phyloP scores from a whole-genome alignment of 2,797 vertebrate species.

The Lithobates pipiens region DNA sequence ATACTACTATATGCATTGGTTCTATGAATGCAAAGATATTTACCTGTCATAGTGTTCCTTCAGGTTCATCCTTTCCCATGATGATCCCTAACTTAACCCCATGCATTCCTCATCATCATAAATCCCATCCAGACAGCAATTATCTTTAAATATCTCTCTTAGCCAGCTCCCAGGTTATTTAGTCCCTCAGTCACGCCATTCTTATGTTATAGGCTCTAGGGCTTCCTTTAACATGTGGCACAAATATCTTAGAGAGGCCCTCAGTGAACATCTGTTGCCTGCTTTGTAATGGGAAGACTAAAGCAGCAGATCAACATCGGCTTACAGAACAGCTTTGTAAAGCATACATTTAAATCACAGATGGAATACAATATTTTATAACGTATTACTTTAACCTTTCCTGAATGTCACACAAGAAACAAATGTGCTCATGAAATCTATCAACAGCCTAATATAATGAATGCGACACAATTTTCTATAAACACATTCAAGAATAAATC shows the following conservation, averaged over 20 bases:
- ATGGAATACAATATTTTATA: conserved; percentile 58
- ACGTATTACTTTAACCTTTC: conserved; percentile 52
- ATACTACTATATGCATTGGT: background rate
- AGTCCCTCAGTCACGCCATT: conserved; percentile 27
- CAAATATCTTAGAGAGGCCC: conserved; percentile 35
- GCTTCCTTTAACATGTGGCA: conserved; percentile 39
- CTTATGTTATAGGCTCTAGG: conserved; percentile 32
- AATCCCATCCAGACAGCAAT: conserved; percentile 31
- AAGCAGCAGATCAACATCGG: conserved; percentile 54
- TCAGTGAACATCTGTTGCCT: conserved; percentile 57
- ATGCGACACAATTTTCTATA: conserved; percentile 39
- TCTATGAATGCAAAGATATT: background rate
- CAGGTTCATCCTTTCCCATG: conserved; percentile 4
- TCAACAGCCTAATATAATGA: conserved; percentile 27
- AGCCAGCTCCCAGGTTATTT: conserved; percentile 13
- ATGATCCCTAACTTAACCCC: background rate
- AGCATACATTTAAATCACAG: conserved; percentile 56
- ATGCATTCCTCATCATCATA: conserved; percentile 1
- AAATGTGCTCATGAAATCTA: conserved; percentile 35
- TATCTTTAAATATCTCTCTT: conserved; percentile 22
- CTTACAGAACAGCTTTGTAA: conserved; percentile 52
- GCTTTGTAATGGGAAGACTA: conserved; percentile 58
- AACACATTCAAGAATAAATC: conserved; percentile 27
- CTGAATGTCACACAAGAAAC: conserved; percentile 49
- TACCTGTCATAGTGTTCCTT: background rate